Evolutionary conservation across 2,797 vertebrate genomes (phyloP).

Genomic region (Sebastes hubbsi): DNA sequence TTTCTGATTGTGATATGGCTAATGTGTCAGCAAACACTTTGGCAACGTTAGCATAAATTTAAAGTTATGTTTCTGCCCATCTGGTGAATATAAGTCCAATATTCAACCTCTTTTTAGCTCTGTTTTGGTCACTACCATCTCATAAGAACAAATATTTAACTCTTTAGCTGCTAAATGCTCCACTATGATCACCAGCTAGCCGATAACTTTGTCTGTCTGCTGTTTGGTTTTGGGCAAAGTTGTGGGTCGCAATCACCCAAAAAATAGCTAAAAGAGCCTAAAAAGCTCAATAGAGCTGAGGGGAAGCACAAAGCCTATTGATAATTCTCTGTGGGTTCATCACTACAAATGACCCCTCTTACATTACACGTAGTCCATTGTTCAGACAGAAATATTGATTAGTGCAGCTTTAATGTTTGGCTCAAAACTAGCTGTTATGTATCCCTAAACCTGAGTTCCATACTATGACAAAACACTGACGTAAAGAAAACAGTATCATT

Average conservation of each 20-base stretch:
- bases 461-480: not conserved
- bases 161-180: not conserved
- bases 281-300: not conserved
- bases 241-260: not conserved
- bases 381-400: not conserved
- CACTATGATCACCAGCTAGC: not conserved
- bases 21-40: not conserved
- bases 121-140: not conserved
- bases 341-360: not conserved
- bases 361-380: not conserved
- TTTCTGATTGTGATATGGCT: not conserved
- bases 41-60: not conserved
- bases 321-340: not conserved
- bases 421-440: not conserved
- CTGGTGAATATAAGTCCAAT: not conserved
- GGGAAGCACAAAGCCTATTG: not conserved
- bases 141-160: not conserved
- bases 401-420: not conserved
- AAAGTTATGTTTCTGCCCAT: not conserved
- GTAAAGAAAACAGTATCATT: not conserved
- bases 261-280: not conserved
- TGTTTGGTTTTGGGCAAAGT: not conserved
- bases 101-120: not conserved
- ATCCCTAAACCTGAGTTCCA: not conserved
- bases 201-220: not conserved